phyloP scores from a whole-genome alignment of 2,113 vertebrate species.

The Mesoclemmys tuberculata region DNA sequence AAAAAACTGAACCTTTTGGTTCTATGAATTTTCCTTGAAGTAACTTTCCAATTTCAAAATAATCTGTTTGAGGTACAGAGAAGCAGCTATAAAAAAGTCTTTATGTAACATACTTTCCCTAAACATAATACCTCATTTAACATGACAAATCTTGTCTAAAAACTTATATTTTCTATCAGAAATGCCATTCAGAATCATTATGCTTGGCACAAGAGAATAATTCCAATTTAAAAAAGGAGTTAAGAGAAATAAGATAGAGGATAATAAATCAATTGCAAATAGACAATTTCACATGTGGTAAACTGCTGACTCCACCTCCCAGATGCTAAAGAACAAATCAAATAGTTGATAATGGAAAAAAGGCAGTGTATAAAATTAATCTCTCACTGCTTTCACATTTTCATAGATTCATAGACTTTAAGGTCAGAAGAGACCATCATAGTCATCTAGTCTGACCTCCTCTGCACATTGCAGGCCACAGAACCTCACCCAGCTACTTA shows the following conservation, averaged over 20 bases:
- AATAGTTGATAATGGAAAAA: conserved; percentile 19
- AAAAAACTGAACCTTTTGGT: conserved; percentile 46
- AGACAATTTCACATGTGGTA: neutral
- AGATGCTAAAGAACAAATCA: conserved; percentile 45
- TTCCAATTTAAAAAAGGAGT: neutral
- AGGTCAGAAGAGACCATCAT: neutral
- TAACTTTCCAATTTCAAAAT: neutral
- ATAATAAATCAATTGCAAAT: neutral
- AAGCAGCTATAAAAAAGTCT: neutral
- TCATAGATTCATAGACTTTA: neutral
- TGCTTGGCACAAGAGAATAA: conserved; percentile 27
- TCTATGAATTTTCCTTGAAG: conserved; percentile 4
- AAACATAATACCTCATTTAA: neutral
- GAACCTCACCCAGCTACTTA: neutral
- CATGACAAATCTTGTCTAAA: conserved; percentile 48
- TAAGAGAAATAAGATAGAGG: neutral
- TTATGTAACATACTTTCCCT: conserved; percentile 20
- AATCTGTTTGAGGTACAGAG: neutral
- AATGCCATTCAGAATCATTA: conserved; percentile 19
- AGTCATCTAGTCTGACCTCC: neutral
- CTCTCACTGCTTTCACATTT: neutral
- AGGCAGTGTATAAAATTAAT: neutral
- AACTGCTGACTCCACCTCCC: neutral
- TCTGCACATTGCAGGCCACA: neutral
- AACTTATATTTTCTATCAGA: neutral